Evolutionary conservation across 1,140 invertebrate species (phyloP).

Genomic region (Maconellicoccus hirsutus): DNA sequence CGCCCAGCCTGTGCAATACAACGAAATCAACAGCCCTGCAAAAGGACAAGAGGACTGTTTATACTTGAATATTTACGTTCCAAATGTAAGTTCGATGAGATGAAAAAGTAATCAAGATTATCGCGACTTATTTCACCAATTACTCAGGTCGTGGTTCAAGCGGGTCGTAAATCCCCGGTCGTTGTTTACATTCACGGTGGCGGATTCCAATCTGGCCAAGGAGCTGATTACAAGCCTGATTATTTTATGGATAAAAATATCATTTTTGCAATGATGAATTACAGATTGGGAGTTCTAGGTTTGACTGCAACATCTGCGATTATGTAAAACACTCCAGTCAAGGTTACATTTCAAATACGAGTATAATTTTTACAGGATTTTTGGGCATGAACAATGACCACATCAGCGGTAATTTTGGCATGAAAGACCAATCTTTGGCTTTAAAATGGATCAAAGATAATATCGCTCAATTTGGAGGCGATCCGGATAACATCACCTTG

Average conservation of each 20-base stretch:
- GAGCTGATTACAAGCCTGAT: conserved; percentile 33
- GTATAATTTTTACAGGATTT: conserved; percentile 25
- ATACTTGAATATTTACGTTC: conserved; percentile 36
- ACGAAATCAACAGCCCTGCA: too few relatives aligned
- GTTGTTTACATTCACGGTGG: conserved; percentile 66
- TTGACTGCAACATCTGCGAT: neutral
- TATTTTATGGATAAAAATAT: conserved; percentile 43
- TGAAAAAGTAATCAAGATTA: too few relatives aligned
- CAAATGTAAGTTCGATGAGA: too few relatives aligned
- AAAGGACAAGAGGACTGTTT: conserved; percentile 36
- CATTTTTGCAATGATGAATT: conserved; percentile 55
- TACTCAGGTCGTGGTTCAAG: too few relatives aligned
- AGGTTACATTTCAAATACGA: too few relatives aligned
- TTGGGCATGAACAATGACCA: conserved; percentile 4
- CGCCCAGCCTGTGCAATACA: neutral
- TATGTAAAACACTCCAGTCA: too few relatives aligned
- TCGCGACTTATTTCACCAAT: too few relatives aligned
- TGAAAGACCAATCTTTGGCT: conserved; percentile 25
- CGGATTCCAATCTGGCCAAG: conserved; percentile 36
- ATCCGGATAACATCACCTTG: conserved; percentile 14
- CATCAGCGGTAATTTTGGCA: conserved; percentile 19
- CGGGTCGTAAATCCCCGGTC: conserved; percentile 40
- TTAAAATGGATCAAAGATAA: conserved; percentile 24
- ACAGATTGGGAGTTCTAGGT: conserved; percentile 41
- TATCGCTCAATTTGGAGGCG: conserved; percentile 30